phyloP scores from a whole-genome alignment of 2,888 invertebrate genomes.

The Clivina fossor region DNA sequence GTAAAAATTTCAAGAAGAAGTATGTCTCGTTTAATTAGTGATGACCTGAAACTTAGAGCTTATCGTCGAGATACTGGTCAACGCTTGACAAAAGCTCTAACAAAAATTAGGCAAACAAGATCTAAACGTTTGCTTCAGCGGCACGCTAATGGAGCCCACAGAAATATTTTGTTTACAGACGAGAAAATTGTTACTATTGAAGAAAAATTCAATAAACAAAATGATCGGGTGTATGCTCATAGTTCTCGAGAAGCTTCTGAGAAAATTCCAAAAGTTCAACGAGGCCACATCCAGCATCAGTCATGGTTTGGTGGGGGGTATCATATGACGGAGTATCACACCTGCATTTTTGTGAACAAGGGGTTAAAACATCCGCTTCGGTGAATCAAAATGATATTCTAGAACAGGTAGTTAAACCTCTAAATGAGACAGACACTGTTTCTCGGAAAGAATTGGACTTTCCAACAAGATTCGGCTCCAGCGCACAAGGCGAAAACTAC shows the following conservation, averaged over 20 bases:
- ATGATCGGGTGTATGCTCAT: slow-evolving; percentile 37
- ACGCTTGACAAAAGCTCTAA: slow-evolving; percentile 17
- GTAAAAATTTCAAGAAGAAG: slow-evolving; percentile 21
- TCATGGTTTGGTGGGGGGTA: slow-evolving; percentile 41
- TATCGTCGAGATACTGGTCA: slow-evolving; percentile 25
- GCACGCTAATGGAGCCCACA: slow-evolving; percentile 39
- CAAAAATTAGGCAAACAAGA: slow-evolving; percentile 18
- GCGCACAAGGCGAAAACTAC: slow-evolving; percentile 39
- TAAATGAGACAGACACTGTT: slow-evolving; percentile 30
- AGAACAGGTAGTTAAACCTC: slow-evolving; percentile 36
- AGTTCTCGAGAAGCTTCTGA: slow-evolving; percentile 31
- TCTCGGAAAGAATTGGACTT: slow-evolving; percentile 33
- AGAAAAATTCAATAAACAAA: slow-evolving; percentile 37
- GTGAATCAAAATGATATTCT: slow-evolving; percentile 36
- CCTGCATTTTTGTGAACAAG: slow-evolving; percentile 40
- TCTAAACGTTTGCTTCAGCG: slow-evolving; percentile 12
- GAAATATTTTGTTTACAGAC: slow-evolving; percentile 36
- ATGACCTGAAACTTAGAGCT: slow-evolving; percentile 19
- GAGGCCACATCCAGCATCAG: slow-evolving; percentile 37
- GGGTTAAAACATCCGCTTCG: slow-evolving; percentile 37
- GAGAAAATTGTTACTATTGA: slow-evolving; percentile 37
- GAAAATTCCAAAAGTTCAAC: slow-evolving; percentile 33
- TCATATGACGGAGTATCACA: slow-evolving; percentile 35
- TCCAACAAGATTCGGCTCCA: slow-evolving; percentile 39
- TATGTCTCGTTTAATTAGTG: slow-evolving; percentile 17